Base-by-base conservation (phyloP, 1,140 invertebrate genomes). In the Bathynomus jamesi region DNA sequence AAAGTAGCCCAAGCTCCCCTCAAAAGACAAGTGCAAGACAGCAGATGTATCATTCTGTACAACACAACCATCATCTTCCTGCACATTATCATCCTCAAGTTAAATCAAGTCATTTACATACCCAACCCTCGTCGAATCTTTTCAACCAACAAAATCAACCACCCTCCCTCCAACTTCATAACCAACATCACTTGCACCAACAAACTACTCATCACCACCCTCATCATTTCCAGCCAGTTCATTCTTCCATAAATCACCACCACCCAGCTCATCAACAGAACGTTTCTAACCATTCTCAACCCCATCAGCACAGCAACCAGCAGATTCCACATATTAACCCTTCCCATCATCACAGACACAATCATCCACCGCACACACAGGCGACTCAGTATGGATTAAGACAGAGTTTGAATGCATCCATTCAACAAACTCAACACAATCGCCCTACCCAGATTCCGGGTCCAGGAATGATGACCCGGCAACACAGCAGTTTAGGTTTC, bases 401-500 rank as follows among this genome's bases (percentile, higher is more conserved):
- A 5, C 40, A 53, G 21, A 3, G 11, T 3, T 53, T 21, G 1
- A 53, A 53, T 53, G 11, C 40, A 53, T 17, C 13, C 21, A 17
- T 53, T 17, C 40, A 53, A 5, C 40, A 66, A 29, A 63, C 62
- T 60, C 67, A 66, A 24, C 30, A 60, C 0, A 29, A 31, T 3
- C 46, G 21, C 10, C 71, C 63, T 27, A 61, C 8, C 17, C 28
- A 31, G 2, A 17, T 27, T 24, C 17, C 61, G 25, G 73, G 71
- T 63, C 77, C 66, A 10, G 70, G 67, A 25, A 72, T 76, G 66
- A 74, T 75, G 77, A 72, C 67, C 30, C 68, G 75, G 10, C 77
- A 75, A 72, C 72, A 74, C 60, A 76, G 75, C 60, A 74, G 69
- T 29, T 64, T 74, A 24, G 75, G 73, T n/a, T 65, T 69, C 32